Base-by-base conservation (phyloP, 2,113 vertebrate genomes). In the Sitta europaea region DNA sequence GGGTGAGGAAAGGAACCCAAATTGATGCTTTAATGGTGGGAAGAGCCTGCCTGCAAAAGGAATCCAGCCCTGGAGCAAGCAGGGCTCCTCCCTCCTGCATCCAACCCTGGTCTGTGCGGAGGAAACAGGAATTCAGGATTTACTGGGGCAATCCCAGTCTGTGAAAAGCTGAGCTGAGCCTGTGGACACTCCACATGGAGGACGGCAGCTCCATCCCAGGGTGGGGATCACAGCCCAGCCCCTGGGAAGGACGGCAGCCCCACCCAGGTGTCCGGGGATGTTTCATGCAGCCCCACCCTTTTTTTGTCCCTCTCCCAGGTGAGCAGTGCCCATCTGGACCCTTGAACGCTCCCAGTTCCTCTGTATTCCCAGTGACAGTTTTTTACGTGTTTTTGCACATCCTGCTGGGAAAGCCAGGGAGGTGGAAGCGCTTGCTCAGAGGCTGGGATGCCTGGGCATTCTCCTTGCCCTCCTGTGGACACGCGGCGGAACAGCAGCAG, bases 391-490 rank as follows among this genome's bases (percentile, higher is more conserved):
- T 25, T 84, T 67, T 4, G 5, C 10, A 11, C 11, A 14, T 3
- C 14, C 14, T 2, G 38, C 25, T 22, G 36, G 42, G 4, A 50
- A 58, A 38, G 7, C 0, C 74, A 5, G 12, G 45, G 25, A 23
- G 65, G 2, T 2, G 19, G 4, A 19, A 9, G 58, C 0, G 6
- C 38, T 19, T 1, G 53, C 55, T 35, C 3, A 0, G 29, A 50
- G 79, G 47, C 43, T 7, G 50, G 65, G 10, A 23, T 3, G 68
- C 7, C 62, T 0, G 28, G 89, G 70, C 74, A 8, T 38, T 71
- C 35, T 59, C 7, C 78, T 88, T 88, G 86, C 95, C 93, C 87
- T 94, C 94, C 94, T 53, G 90, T 87, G 88, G 87, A 86, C 88
- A 67, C 6, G 35, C 45, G 24, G 1, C 2, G 83, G 58, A 95